phyloP scores from a whole-genome alignment of 2,797 vertebrate species.

The Cirrhinus molitorella region DNA sequence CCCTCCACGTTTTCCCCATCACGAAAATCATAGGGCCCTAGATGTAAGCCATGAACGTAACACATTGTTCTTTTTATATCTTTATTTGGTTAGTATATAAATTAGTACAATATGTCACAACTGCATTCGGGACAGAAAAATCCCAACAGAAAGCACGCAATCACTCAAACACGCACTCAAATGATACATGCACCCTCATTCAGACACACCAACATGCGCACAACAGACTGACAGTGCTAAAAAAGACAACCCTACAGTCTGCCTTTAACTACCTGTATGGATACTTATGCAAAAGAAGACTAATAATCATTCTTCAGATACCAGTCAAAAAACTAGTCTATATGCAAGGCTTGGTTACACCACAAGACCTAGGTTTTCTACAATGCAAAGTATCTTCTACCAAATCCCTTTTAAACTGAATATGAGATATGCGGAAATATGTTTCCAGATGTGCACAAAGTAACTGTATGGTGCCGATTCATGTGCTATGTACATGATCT shows the following conservation, averaged over 20 bases:
- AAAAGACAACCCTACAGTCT: constrained; percentile 38
- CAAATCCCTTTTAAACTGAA: constrained; percentile 4
- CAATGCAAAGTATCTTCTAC: constrained; percentile 36
- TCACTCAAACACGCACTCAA: constrained; percentile 39
- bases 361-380: constrained; percentile 58
- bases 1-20: no score
- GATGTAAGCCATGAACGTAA: constrained; percentile 44
- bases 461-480: neutral
- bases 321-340: constrained; percentile 58
- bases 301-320: constrained; percentile 47
- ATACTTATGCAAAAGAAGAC: constrained; percentile 43
- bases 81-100: constrained; percentile 78
- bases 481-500: constrained; percentile 22
- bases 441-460: constrained; percentile 23
- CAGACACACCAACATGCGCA: constrained; percentile 47
- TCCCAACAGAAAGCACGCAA: constrained; percentile 27
- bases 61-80: constrained; percentile 46
- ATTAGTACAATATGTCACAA: constrained; percentile 62
- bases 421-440: neutral
- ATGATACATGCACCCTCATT: constrained; percentile 59
- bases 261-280: constrained; percentile 48
- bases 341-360: constrained; percentile 53
- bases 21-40: no score
- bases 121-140: constrained; percentile 32
- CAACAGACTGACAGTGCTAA: constrained; percentile 52